A percentile compares a stretch with the other conserved stretches of the same genome.
Evolutionary conservation across 2,888 invertebrate genomes (phyloP).

Genomic region (Cecidostiba fungosa): DNA sequence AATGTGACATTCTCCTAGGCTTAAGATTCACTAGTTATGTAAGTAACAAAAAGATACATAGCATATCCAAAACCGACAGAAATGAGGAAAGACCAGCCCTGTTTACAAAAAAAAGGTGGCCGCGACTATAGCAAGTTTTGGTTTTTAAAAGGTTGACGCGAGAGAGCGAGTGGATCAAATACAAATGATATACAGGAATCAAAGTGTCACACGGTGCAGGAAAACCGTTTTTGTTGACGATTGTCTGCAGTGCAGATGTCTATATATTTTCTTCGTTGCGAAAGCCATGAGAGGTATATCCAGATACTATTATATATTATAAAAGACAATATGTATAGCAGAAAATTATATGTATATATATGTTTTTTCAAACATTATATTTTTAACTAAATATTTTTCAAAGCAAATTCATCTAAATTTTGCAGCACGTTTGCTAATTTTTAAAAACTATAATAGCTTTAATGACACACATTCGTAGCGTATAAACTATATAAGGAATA

Average conservation of each 20-base stretch:
- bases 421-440: constrained; percentile 22
- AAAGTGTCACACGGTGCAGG: constrained; percentile 53
- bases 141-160: constrained; percentile 53
- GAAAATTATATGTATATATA: constrained; percentile 33
- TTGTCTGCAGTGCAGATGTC: constrained; percentile 57
- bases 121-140: constrained; percentile 57
- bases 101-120: constrained; percentile 21
- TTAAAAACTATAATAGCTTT: constrained; percentile 35
- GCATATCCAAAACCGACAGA: constrained; percentile 52
- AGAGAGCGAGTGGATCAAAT: not conserved
- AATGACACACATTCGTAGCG: constrained; percentile 22
- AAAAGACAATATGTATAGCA: constrained; percentile 1
- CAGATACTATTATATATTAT: constrained; percentile 27
- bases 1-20: constrained; percentile 46
- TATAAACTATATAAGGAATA: not conserved
- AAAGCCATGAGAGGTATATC: constrained; percentile 23
- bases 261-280: constrained; percentile 56
- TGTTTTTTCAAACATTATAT: constrained; percentile 55
- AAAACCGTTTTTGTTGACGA: constrained; percentile 50
- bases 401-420: constrained; percentile 36
- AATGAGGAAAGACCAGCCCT: constrained; percentile 33
- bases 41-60: constrained; percentile 48
- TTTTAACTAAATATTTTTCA: constrained; percentile 60
- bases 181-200: not conserved
- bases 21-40: constrained; percentile 49